Percentiles rank a stretch among this genome's conserved stretches.
These are phyloP conservation scores for Brachionus angularis DNA, from an alignment of 1,140 invertebrate species.

Conservation along the genomic window DNA sequence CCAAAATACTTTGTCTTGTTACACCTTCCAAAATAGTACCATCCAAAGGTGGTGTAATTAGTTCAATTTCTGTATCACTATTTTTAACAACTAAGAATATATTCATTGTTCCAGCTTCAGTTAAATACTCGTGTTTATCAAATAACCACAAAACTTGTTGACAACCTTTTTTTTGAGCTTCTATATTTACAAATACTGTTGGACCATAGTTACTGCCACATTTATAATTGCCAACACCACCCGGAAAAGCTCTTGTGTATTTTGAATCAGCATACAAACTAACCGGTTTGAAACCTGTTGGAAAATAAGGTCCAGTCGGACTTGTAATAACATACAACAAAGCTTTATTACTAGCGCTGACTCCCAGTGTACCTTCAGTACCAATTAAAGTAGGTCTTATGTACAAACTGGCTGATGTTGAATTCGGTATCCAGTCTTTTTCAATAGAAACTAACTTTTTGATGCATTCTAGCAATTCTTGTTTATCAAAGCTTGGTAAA, in stretches of 20 bases:
- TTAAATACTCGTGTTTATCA: slow-evolving; percentile 85
- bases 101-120: slow-evolving; percentile 99
- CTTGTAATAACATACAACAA: slow-evolving; percentile 83
- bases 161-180: slow-evolving; percentile 72
- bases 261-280: slow-evolving; percentile 73
- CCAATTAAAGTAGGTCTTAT: slow-evolving; percentile 92
- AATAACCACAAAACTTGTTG: slow-evolving; percentile 97
- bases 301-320: slow-evolving; percentile 87
- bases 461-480: slow-evolving; percentile 81
- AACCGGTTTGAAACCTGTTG: slow-evolving; percentile 69
- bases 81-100: slow-evolving; percentile 85
- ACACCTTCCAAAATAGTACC: slow-evolving; percentile 83
- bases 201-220: slow-evolving; percentile 73
- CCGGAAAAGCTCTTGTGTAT: slow-evolving; percentile 85
- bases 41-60: slow-evolving; percentile 81
- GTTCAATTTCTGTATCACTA: slow-evolving; percentile 78
- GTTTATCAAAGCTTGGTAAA: slow-evolving; percentile 77
- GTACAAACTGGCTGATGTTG: slow-evolving; percentile 78
- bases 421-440: slow-evolving; percentile 93
- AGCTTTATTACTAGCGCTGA: slow-evolving; percentile 74
- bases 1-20: slow-evolving; percentile 78
- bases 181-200: slow-evolving; percentile 63
- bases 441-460: slow-evolving; percentile 82
- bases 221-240: slow-evolving; percentile 87
- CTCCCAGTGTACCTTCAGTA: slow-evolving; percentile 88